Conservation (phyloP, 2,888 invertebrate genomes). For the Bhutanitis thaidina region DNA sequence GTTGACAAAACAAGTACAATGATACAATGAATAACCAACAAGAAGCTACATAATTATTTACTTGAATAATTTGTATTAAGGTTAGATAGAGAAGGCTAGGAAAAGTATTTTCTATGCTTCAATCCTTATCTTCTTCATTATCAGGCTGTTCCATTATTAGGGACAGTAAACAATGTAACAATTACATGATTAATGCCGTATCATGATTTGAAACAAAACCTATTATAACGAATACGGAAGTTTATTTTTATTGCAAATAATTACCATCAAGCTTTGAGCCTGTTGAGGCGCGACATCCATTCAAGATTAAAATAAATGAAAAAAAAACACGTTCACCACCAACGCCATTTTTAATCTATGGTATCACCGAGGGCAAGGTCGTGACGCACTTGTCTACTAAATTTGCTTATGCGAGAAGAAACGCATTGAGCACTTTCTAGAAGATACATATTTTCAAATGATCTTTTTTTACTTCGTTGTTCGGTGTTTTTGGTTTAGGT, state of each 20-base stretch:
- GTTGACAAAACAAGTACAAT: slow-evolving; percentile 12
- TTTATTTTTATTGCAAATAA: slow-evolving; percentile 6
- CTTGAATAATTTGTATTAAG: background rate
- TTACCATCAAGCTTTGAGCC: background rate
- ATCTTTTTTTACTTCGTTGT: no score
- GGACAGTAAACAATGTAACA: no score
- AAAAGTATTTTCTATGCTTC: background rate
- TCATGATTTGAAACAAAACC: slow-evolving; percentile 1
- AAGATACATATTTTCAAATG: no score
- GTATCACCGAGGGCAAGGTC: background rate
- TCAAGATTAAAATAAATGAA: background rate
- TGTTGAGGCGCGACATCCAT: slow-evolving; percentile 3
- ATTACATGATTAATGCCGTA: background rate
- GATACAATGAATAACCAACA: no score
- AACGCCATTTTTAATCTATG: slow-evolving; percentile 13
- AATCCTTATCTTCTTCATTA: no score
- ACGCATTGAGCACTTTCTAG: no score
- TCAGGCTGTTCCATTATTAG: no score
- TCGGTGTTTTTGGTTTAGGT: no score
- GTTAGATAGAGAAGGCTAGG: background rate
- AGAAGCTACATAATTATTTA: background rate
- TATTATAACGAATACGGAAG: slow-evolving; percentile 3
- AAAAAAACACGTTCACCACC: background rate
- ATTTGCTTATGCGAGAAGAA: no score
- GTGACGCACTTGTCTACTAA: background rate